Evolutionary conservation across 53 echinoderm and acorn worm genomes (phyloP).

Genomic region (Stichopus horrens): DNA sequence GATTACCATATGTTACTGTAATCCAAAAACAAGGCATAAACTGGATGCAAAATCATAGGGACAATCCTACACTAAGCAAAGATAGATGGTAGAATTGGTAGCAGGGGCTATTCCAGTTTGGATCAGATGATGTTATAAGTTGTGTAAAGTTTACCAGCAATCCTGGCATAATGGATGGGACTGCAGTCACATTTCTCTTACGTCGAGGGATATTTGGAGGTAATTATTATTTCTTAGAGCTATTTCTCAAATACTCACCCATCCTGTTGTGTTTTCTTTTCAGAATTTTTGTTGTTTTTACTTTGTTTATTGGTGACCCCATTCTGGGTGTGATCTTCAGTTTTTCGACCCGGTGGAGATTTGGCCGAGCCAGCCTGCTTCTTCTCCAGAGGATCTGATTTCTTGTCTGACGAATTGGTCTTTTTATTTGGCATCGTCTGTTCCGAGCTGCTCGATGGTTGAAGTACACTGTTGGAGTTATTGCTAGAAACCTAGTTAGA

Average conservation of each 20-base stretch:
- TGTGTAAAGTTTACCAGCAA: background rate
- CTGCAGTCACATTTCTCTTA: too few relatives aligned
- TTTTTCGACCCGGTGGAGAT: conserved; percentile 1
- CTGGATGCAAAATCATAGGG: too few relatives aligned
- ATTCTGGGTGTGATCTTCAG: conserved; percentile 3
- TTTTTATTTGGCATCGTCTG: conserved; percentile 45
- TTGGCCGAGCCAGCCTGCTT: conserved; percentile 9
- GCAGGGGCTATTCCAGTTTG: too few relatives aligned
- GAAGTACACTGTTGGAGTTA: conserved; percentile 25
- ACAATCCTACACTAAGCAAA: too few relatives aligned
- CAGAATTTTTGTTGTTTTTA: conserved; percentile 15
- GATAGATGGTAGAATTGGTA: too few relatives aligned
- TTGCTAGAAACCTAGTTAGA: conserved; percentile 5
- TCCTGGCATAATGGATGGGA: background rate
- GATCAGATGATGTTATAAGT: background rate
- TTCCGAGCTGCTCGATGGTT: background rate
- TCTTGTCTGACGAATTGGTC: conserved; percentile 35
- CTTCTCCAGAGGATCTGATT: background rate
- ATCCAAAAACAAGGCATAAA: too few relatives aligned
- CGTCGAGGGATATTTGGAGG: background rate
- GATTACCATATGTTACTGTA: too few relatives aligned
- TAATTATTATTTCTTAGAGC: background rate
- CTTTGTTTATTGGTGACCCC: conserved; percentile 1
- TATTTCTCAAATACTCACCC: conserved; percentile 26
- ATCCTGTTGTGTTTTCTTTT: conserved; percentile 10